phyloP scores from a whole-genome alignment of 2,888 invertebrate species.

The Trissolcus japonicus region DNA sequence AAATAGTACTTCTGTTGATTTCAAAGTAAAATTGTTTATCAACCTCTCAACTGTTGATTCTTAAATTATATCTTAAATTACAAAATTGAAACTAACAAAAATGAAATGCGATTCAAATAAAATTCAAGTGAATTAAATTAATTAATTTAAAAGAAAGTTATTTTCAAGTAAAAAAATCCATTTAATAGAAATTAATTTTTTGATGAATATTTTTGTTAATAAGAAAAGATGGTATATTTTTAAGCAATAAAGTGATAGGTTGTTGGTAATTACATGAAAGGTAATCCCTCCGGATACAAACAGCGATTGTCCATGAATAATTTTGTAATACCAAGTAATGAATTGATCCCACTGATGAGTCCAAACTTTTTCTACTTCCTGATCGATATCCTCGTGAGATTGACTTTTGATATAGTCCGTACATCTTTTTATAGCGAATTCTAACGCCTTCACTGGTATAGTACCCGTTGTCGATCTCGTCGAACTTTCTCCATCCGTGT shows the following conservation, averaged over 20 bases:
- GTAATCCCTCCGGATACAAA: conserved; percentile 67
- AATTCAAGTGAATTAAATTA: neutral
- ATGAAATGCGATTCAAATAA: neutral
- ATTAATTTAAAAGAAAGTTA: no score
- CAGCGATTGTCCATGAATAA: conserved; percentile 75
- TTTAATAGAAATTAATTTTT: neutral
- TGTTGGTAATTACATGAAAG: conserved; percentile 63
- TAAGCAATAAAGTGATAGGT: neutral
- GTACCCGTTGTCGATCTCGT: conserved; percentile 80
- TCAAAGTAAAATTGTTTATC: conserved; percentile 2
- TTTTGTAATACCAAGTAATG: conserved; percentile 81
- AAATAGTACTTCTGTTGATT: conserved; percentile 68
- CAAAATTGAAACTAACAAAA: neutral
- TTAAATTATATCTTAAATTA: no score
- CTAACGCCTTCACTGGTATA: conserved; percentile 85
- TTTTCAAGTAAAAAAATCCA: neutral
- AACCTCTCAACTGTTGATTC: conserved; percentile 14
- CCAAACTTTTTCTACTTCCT: conserved; percentile 85
- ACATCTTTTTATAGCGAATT: conserved; percentile 88
- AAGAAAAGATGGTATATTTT: neutral
- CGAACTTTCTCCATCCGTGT: conserved; percentile 78
- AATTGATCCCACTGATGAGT: conserved; percentile 95
- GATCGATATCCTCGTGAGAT: conserved; percentile 86
- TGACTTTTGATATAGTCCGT: conserved; percentile 86
- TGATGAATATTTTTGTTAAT: neutral